These are phyloP conservation scores for Carassius gibelio DNA, from an alignment of 2,113 vertebrate genomes.

Conservation along the genomic window DNA sequence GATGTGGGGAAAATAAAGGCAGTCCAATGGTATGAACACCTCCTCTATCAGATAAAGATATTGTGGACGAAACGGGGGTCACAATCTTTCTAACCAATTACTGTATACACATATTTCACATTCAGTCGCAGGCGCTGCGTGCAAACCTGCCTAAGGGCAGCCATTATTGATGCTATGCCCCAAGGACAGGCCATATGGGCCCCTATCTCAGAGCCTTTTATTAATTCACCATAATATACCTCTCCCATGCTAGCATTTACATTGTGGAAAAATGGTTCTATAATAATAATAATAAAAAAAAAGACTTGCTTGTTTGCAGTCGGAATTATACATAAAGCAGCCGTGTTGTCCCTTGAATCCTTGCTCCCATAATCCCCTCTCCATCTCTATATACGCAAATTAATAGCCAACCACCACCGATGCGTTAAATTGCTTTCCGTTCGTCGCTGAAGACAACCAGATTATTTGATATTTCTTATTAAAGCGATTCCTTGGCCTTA, in stretches of 20 bases:
- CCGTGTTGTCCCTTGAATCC: constrained; percentile 78
- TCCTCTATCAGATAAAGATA: constrained; percentile 43
- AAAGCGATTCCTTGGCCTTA: constrained; percentile 69
- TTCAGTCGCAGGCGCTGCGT: constrained; percentile 79
- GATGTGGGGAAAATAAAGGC: background rate
- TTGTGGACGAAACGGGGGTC: constrained; percentile 61
- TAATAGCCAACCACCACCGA: constrained; percentile 92
- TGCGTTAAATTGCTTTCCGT: constrained; percentile 97
- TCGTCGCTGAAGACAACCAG: constrained; percentile 77
- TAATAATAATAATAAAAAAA: constrained; percentile 76
- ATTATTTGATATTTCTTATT: constrained; percentile 80
- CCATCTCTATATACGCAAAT: constrained; percentile 83
- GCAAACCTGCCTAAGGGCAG: constrained; percentile 81
- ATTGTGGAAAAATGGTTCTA: constrained; percentile 80
- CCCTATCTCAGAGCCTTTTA: constrained; percentile 88
- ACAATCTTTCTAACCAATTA: constrained; percentile 83
- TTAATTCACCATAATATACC: constrained; percentile 92
- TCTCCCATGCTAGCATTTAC: constrained; percentile 83
- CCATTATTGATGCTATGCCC: constrained; percentile 87
- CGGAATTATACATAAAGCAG: constrained; percentile 83
- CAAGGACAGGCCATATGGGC: constrained; percentile 86
- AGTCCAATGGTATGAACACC: constrained; percentile 8
- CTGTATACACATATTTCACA: constrained; percentile 85
- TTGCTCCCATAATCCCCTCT: constrained; percentile 79
- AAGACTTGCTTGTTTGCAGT: constrained; percentile 80